A percentile compares a stretch with the other conserved stretches of the same genome.
These are phyloP conservation scores for Megaustenia siamemsis DNA, from an alignment of 2,888 invertebrate genomes.

Conservation along the genomic window DNA sequence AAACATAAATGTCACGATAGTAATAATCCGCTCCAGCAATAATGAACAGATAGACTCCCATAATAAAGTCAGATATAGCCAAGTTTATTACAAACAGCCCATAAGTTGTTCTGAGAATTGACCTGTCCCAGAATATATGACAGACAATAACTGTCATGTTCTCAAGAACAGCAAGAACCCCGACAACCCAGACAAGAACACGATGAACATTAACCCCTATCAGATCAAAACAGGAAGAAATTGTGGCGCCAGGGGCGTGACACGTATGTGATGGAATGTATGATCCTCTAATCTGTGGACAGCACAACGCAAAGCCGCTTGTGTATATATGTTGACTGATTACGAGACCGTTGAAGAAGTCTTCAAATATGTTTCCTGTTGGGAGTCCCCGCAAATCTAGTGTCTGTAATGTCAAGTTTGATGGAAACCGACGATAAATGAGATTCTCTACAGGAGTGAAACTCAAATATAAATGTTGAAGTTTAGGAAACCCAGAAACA, in stretches of 20 bases:
- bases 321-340: slow-evolving; percentile 46
- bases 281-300: too few species aligned
- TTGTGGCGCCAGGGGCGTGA: too few species aligned
- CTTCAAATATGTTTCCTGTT: not conserved
- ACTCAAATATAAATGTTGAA: not conserved
- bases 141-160: slow-evolving; percentile 61
- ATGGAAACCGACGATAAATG: not conserved
- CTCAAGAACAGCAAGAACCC: slow-evolving; percentile 59
- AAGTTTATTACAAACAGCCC: too few species aligned
- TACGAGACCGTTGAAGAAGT: not conserved
- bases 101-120: too few species aligned
- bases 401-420: not conserved
- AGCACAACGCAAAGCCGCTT: too few species aligned
- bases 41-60: too few species aligned
- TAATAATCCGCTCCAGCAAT: slow-evolving; percentile 61
- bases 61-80: too few species aligned
- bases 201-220: too few species aligned
- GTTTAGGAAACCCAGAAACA: not conserved
- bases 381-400: slow-evolving; percentile 2
- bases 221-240: too few species aligned
- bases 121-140: too few species aligned
- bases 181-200: too few species aligned
- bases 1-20: slow-evolving; percentile 48
- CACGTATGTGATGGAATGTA: too few species aligned
- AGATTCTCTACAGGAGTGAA: not conserved